Base-by-base conservation (phyloP, 2,888 invertebrate species). In the Prostheceraeus crozeri region DNA sequence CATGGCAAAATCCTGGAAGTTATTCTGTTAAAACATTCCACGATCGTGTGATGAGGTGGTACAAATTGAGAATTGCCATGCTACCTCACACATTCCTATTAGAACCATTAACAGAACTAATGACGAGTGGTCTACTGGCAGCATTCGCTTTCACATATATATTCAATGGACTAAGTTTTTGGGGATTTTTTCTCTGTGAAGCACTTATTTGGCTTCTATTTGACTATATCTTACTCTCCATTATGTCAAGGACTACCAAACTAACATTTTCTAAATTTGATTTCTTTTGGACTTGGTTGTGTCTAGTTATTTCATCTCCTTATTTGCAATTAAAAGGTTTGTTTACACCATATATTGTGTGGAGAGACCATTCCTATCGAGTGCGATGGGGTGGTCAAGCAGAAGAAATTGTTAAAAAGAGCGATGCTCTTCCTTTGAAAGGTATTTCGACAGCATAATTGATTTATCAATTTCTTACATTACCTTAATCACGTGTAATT, bases 121-220 rank as follows among this genome's bases (percentile, higher is more conserved):
- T 59, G 56, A 53, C 59, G 4, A 59, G 25, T 35, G 59, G 54
- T 14, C 19, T 59, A 6, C 4, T 58, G 11, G n/a, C n/a, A 11
- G 33, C 35, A n/a, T 59, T 35, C 35, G n/a, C 57, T 14, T 57
- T 59, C 19, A 53, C 59, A 3, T 21, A 35, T 14, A 35, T 59
- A 11, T 23, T 59, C 4, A 30, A 59, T 35, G 28, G 25, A 27
- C 36, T 28, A 14, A n/a, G n/a, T n/a, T n/a, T n/a, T n/a, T n/a
- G n/a, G n/a, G 53, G 33, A 11, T 59, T 59, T 23, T 59, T 59
- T 28, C 31, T 58, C 35, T 57, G 59, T 23, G 54, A 59, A 27
- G 28, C 57, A 16, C 35, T 57, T 19, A 21, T 59, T 4, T 59
- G 59, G 59, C 57, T 59, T 57, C 35, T 59, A 11, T 27, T 59